Evolutionary conservation across 2,113 vertebrate genomes (phyloP).

Genomic region (Prunella himalayana): DNA sequence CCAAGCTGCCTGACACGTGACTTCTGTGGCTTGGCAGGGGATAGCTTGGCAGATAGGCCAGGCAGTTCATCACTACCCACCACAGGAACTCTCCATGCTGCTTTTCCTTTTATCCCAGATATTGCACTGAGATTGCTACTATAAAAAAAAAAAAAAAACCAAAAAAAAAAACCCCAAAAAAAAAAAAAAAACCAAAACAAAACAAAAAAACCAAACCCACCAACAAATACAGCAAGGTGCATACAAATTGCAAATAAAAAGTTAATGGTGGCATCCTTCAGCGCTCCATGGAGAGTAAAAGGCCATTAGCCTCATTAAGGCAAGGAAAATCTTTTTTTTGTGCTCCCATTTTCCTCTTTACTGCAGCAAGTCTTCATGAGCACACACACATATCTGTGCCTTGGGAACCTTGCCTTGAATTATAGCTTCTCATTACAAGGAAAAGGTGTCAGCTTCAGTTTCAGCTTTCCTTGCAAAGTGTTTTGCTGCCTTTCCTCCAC

Average conservation of each 20-base stretch:
- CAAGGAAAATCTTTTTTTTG: not conserved
- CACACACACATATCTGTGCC: not conserved
- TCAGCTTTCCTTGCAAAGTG: not conserved
- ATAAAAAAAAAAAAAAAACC: not conserved
- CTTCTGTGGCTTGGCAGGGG: not conserved
- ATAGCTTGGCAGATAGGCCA: not conserved
- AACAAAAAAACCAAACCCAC: not conserved
- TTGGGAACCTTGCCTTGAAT: not conserved
- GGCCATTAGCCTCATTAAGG: conserved; percentile 1
- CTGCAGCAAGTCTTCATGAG: not conserved
- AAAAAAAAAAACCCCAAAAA: no score
- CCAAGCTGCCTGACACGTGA: fast-evolving
- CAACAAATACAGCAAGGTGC: not conserved
- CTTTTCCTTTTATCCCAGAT: not conserved
- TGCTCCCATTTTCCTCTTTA: conserved; percentile 8
- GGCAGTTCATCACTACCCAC: not conserved
- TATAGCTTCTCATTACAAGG: not conserved
- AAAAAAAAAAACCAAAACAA: not conserved
- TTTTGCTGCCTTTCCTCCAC: not conserved
- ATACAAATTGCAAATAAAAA: conserved; percentile 29
- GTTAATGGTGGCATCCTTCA: not conserved
- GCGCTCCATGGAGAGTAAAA: not conserved
- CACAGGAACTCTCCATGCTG: not conserved
- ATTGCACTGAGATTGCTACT: not conserved
- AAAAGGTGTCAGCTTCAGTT: not conserved